Conservation (phyloP, 2,113 vertebrate species). For the Platichthys flesus region DNA sequence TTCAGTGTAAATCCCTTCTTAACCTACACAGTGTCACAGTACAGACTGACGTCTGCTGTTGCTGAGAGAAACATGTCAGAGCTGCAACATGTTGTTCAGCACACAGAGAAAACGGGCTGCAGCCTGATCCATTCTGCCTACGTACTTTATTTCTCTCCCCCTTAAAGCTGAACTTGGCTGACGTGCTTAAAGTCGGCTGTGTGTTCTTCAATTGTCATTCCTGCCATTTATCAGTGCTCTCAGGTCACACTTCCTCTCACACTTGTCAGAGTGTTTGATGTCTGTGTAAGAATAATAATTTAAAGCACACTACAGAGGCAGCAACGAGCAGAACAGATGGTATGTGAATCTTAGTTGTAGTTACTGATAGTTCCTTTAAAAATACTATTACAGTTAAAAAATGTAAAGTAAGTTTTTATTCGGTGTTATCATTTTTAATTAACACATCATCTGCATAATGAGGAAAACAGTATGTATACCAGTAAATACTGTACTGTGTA, state of each 20-base stretch:
- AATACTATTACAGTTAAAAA: not conserved
- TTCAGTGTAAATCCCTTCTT: constrained; percentile 78
- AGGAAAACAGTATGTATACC: too few species aligned
- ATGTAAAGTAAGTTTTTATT: not conserved
- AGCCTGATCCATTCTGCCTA: not conserved
- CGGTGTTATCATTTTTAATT: too few species aligned
- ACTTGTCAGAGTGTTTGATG: not conserved
- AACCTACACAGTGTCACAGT: constrained; percentile 58
- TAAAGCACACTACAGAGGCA: too few species aligned
- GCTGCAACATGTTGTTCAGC: constrained; percentile 24
- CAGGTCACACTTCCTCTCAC: not conserved
- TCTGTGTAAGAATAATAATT: not conserved
- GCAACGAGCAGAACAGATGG: too few species aligned
- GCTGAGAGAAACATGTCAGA: constrained; percentile 16
- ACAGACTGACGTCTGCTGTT: constrained; percentile 8
- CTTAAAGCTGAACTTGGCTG: not conserved
- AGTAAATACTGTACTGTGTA: too few species aligned
- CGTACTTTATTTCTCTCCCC: not conserved
- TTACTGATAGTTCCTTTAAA: not conserved
- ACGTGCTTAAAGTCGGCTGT: not conserved
- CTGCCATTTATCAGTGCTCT: not conserved
- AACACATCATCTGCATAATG: too few species aligned
- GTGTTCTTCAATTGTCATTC: not conserved
- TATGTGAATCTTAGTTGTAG: not conserved
- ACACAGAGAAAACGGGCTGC: not conserved